Conservation (phyloP, 2,888 invertebrate genomes). For the Oxyteleia sp. region DNA sequence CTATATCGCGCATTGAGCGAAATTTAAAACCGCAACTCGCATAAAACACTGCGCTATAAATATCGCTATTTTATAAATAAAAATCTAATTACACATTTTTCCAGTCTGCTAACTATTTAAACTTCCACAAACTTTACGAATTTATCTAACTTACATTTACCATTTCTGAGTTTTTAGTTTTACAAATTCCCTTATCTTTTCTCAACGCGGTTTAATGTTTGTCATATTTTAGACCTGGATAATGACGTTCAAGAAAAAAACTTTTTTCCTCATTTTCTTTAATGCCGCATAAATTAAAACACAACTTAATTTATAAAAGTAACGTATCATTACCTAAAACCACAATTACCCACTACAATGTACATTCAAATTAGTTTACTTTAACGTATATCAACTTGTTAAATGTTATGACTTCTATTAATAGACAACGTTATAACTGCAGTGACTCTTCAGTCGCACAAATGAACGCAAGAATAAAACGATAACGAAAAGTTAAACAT, state of each 20-base stretch:
- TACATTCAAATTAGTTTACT: constrained; percentile 1
- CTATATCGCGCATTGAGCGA: background rate
- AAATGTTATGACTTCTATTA: constrained; percentile 28
- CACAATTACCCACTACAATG: background rate
- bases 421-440: no score
- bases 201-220: constrained; percentile 32
- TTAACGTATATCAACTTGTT: background rate
- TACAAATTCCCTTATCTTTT: constrained; percentile 45
- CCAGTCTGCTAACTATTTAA: constrained; percentile 14
- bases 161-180: constrained; percentile 39
- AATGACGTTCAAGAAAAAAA: constrained; percentile 8
- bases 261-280: constrained; percentile 22
- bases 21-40: background rate
- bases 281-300: constrained; percentile 1
- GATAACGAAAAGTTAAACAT: constrained; percentile 14
- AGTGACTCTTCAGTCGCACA: background rate
- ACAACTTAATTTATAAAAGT: constrained; percentile 1
- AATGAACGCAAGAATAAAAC: constrained; percentile 13
- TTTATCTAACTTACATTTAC: constrained; percentile 39
- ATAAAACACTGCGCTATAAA: background rate
- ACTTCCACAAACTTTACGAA: constrained; percentile 28
- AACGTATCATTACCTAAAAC: constrained; percentile 15
- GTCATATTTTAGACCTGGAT: constrained; percentile 50
- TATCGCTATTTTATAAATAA: constrained; percentile 1
- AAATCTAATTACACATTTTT: constrained; percentile 40